Evolutionary conservation across 2,113 vertebrate species (phyloP).

Genomic region (Tetraodon nigroviridis): DNA sequence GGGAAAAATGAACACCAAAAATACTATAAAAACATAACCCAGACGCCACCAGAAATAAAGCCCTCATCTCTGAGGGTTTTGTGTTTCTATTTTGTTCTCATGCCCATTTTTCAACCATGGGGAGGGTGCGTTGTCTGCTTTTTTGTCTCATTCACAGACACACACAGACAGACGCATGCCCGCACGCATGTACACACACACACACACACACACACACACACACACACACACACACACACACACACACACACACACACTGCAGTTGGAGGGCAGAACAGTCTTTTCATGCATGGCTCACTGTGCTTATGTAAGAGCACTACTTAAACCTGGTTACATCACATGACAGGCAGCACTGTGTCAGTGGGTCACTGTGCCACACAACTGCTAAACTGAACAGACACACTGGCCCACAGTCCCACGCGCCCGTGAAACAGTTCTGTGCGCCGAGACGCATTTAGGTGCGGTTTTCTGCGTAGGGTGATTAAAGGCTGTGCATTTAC

Average conservation of each 20-base stretch:
- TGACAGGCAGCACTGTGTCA: conserved; percentile 71
- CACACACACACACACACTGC: conserved; percentile 29
- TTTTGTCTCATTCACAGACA: conserved; percentile 27
- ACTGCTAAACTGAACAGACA: conserved; percentile 35
- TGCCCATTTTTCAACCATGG: conserved; percentile 41
- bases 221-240: conserved; percentile 11
- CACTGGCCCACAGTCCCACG: neutral
- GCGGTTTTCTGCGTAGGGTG: neutral
- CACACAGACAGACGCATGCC: conserved; percentile 7
- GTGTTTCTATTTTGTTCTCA: conserved; percentile 35
- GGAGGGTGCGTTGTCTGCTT: conserved; percentile 50
- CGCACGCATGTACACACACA: conserved; percentile 13
- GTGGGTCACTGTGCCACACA: conserved; percentile 70
- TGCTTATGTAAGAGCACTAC: conserved; percentile 70
- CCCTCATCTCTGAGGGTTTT: conserved; percentile 28
- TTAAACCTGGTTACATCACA: conserved; percentile 68
- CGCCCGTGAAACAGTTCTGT: conserved; percentile 12
- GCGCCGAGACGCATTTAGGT: conserved; percentile 2
- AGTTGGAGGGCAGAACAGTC: conserved; percentile 61
- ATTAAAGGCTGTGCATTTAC: neutral
- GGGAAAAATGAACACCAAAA: conserved; percentile 9
- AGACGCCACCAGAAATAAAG: conserved; percentile 22
- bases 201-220: conserved; percentile 20
- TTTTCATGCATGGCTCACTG: conserved; percentile 66
- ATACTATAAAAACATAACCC: neutral